Evolutionary conservation across 2,113 vertebrate genomes (phyloP), one percentile per base, ranked within the genome.

Genomic region (Coryphaenoides rupestris): DNA sequence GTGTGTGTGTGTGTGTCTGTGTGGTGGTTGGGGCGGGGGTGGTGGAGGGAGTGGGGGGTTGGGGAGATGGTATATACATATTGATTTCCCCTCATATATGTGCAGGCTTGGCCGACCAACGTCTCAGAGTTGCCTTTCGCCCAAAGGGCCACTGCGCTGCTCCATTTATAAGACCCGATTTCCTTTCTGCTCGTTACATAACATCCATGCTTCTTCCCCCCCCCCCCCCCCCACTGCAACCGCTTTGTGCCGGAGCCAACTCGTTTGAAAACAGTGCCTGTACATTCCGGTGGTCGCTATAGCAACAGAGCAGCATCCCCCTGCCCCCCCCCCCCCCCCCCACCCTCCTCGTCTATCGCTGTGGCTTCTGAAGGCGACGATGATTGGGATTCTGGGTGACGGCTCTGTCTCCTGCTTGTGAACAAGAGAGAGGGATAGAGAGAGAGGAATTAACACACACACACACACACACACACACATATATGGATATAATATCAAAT

Each of bases 271-370:
- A n/a, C n/a, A n/a, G n/a, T n/a, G 85, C 82, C 84, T 86, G 87
- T 82, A 84, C 78, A 81, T 84, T 86, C 81, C 28, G 62, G 84
- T 87, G 69, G 90, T 90, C 63, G 84, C 78, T 84, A 89, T 89
- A 69, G 88, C 81, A 89, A 91, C 90, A 81, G 72, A 74, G 80
- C 86, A 86, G 82, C 88, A 86, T 88, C 82, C 74, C 67, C 74
- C 62, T 72, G 68, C 73, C 65, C 74, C 64, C 72, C 68, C 28
- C 28, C 28, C 28, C 28, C 26, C 28, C 28, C 28, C 28, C 28
- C 33, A 7, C 33, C 33, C 33, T 1, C 12, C 33, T 40, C 33
- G 9, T 40, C 33, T 62, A 19, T 63, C 68, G 46, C 64, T 78
- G 60, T 62, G 68, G 75, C 75, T 84, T 83, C 73, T 70, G 84